Base-by-base conservation (phyloP, 2,888 invertebrate genomes). In the Mesochorus sp. region DNA sequence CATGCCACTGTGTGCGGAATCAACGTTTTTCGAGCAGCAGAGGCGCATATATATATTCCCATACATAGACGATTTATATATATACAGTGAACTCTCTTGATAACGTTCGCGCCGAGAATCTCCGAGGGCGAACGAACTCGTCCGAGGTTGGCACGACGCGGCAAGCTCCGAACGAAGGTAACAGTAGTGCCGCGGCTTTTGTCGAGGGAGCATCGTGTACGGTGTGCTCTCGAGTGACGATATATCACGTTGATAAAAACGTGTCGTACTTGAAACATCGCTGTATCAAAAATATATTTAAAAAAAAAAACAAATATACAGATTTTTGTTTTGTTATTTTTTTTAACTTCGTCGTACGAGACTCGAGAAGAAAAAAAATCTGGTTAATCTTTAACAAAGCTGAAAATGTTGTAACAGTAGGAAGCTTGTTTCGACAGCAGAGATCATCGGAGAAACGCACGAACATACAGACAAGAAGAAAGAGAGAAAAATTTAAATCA, bases 171-270 rank as follows among this genome's bases (percentile, higher is more conserved):
- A 83, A 80, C 84, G 85, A 87, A 85, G 83, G 85, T 85, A 84
- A 86, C 88, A 90, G 90, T 90, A 85, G 86, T 87, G 88, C 88
- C 90, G 90, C 88, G 88, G 88, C 89, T 86, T 88, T 85, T 83
- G 80, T 75, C 78, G 83, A 81, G 85, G 85, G 85, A 87, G 86
- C 87, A 85, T 84, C 80, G 61, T 67, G 59, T 62, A 64, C 67
- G 44, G 73, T 31, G 71, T 76, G n/a, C 68, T 62, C 28, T 31
- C 62, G 10, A 8, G 1, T 6, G 3, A 19, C 17, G 14, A 19
- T 17, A 61, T 72, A 71, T 66, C 70, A 42, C 64, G 73, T 34
- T 37, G 12, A 12, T 5, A 31, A 34, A 17, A 71, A 72, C 71
- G 61, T 67, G 76, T 72, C 24, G 2, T 4, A 17, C 6, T 6